phyloP scores from a whole-genome alignment of 2,888 invertebrate genomes.

The Synergus itoensis region DNA sequence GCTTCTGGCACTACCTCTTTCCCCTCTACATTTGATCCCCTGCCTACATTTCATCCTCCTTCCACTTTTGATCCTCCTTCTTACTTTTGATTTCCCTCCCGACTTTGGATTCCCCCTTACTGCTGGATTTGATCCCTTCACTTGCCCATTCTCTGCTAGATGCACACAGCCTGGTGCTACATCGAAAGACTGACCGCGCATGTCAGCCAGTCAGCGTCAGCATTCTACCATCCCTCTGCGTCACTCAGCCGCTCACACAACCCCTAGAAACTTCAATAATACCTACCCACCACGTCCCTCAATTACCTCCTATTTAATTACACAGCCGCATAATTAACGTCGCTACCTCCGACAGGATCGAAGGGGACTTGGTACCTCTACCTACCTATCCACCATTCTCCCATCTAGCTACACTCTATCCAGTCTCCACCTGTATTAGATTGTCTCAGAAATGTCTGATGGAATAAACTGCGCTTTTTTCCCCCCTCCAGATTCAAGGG shows the following conservation, averaged over 20 bases:
- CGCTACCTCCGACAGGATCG: slow-evolving; percentile 53
- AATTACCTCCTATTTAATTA: slow-evolving; percentile 74
- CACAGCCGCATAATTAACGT: slow-evolving; percentile 71
- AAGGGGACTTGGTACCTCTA: slow-evolving; percentile 19
- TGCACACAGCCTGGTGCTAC: slow-evolving; percentile 54
- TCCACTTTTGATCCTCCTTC: slow-evolving; percentile 13
- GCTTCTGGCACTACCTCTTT: slow-evolving; percentile 44
- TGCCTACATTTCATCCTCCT: slow-evolving; percentile 47
- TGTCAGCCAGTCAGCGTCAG: slow-evolving; percentile 70
- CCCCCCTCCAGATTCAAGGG: too few relatives aligned
- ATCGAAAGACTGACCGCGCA: slow-evolving; percentile 71
- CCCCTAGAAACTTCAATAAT: slow-evolving; percentile 73
- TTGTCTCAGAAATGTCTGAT: neutral
- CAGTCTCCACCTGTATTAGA: neutral
- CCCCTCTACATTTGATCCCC: slow-evolving; percentile 39
- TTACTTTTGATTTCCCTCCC: slow-evolving; percentile 40
- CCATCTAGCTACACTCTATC: neutral
- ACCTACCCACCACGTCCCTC: slow-evolving; percentile 70
- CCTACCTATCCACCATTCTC: neutral
- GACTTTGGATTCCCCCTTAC: slow-evolving; percentile 42
- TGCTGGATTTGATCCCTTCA: slow-evolving; percentile 20
- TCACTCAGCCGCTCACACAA: slow-evolving; percentile 57
- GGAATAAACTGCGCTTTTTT: too few relatives aligned
- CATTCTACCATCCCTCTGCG: slow-evolving; percentile 64
- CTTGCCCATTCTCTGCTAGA: slow-evolving; percentile 31